Conservation (phyloP, 2,113 vertebrate genomes). For the Sminthopsis crassicaudata region DNA sequence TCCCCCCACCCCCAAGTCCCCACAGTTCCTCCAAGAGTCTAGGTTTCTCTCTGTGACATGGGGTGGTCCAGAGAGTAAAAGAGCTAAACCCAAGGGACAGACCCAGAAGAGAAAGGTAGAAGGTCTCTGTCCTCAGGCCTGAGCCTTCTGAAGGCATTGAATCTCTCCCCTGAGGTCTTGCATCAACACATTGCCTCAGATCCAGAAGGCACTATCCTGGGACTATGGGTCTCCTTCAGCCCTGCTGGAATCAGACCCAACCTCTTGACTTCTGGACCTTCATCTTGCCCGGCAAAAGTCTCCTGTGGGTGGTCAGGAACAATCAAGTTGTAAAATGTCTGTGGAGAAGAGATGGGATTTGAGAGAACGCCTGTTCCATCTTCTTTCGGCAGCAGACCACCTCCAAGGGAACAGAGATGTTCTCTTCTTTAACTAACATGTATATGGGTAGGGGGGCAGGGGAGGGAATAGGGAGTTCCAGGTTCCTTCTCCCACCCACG, state of each 20-base stretch:
- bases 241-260: conserved; percentile 33
- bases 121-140: background rate
- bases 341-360: conserved; percentile 17
- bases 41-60: conserved; percentile 80
- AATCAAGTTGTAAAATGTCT: conserved; percentile 14
- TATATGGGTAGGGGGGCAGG: background rate
- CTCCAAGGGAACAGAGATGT: background rate
- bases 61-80: conserved; percentile 84
- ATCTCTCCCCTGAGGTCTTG: conserved; percentile 12
- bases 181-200: background rate
- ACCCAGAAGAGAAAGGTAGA: background rate
- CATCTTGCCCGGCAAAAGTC: conserved; percentile 45
- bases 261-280: conserved; percentile 64
- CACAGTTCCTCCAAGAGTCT: conserved; percentile 70
- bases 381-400: background rate
- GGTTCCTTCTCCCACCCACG: background rate
- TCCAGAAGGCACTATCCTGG: conserved; percentile 13
- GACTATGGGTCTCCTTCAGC: conserved; percentile 36
- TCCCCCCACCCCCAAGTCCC: conserved; percentile 54
- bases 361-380: background rate
- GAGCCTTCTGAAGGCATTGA: background rate
- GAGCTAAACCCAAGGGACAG: conserved; percentile 77
- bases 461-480: background rate
- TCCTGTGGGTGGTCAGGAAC: conserved; percentile 68
- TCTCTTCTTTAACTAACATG: background rate